These are phyloP conservation scores for Myiotriccus ornatus DNA, from an alignment of 2,797 vertebrate genomes.

Conservation along the genomic window DNA sequence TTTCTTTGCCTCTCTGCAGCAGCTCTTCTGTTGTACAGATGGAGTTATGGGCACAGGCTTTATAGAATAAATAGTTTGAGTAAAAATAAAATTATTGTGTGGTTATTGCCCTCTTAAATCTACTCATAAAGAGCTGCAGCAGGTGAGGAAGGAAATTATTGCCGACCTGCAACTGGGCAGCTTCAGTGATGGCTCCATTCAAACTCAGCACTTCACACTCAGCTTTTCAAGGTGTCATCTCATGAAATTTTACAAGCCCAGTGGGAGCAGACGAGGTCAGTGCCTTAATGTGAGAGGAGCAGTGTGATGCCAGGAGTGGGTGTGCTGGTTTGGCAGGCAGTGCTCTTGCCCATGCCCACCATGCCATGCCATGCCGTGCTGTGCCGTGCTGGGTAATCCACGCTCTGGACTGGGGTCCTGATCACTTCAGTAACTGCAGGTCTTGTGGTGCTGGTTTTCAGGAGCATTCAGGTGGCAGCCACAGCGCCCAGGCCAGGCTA, in stretches of 20 bases:
- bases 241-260: conserved; percentile 14
- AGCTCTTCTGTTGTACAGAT: neutral
- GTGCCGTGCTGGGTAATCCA: accelerated
- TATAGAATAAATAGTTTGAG: neutral
- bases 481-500: neutral
- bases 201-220: neutral
- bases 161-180: neutral
- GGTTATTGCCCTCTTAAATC: conserved; percentile 1
- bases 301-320: accelerated
- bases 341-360: neutral
- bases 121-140: neutral
- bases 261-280: neutral
- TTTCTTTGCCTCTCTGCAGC: neutral
- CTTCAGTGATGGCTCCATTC: neutral
- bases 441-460: neutral
- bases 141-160: neutral
- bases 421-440: neutral
- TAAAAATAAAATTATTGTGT: neutral
- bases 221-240: conserved; percentile 11
- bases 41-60: neutral
- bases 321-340: neutral
- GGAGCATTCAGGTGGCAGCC: neutral
- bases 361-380: accelerated
- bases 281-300: neutral
- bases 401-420: accelerated